Conservation (phyloP, 2,797 vertebrate species). For the Simalia tracyae region DNA sequence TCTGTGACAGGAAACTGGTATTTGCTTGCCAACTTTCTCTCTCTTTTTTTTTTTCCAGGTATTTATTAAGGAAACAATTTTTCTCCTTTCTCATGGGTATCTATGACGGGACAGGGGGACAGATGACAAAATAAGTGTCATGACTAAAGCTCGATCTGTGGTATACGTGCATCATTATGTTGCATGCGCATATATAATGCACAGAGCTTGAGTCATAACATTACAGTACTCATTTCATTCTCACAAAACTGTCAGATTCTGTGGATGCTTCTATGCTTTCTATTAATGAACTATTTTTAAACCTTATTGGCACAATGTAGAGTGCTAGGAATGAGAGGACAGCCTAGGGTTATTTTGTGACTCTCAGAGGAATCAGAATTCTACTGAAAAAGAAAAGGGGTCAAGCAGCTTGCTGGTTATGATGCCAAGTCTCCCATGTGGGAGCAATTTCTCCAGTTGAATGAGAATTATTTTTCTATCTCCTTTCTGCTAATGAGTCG, state of each 20-base stretch:
- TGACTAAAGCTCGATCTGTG: neutral
- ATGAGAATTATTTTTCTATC: neutral
- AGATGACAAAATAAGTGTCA: neutral
- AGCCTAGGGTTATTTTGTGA: neutral
- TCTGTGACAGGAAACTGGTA: neutral
- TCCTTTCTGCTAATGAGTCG: neutral
- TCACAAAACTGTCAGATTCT: neutral
- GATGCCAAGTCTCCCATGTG: neutral
- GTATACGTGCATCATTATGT: neutral
- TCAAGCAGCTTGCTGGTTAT: neutral
- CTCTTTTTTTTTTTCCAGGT: neutral
- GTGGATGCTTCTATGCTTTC: neutral
- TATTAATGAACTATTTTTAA: neutral
- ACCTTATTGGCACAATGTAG: neutral
- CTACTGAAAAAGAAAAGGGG: neutral
- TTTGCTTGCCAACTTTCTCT: neutral
- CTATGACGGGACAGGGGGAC: neutral
- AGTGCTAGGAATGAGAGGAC: neutral
- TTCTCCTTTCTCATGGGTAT: neutral
- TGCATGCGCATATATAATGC: neutral
- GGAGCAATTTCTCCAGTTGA: neutral
- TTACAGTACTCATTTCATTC: neutral
- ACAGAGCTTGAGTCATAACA: neutral
- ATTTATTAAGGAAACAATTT: neutral
- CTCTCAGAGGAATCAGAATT: neutral